These are phyloP conservation scores for Cyphomyrus plagiostoma DNA, from an alignment of 2,113 vertebrate species.

Conservation along the genomic window DNA sequence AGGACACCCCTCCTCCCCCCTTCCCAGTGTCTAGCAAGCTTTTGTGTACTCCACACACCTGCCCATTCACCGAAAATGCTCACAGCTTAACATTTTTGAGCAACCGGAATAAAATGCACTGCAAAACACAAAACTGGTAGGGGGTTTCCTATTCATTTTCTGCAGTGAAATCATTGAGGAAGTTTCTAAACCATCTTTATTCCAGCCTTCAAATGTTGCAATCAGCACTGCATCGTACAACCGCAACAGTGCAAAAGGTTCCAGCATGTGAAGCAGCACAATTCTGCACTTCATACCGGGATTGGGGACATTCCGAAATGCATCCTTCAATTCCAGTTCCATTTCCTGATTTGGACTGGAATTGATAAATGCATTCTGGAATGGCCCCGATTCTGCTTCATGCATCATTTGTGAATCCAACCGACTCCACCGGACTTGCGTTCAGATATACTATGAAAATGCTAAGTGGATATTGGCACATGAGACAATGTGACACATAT, in stretches of 20 bases:
- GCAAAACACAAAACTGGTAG: not conserved
- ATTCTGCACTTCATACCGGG: not conserved
- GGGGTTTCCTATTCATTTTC: not conserved
- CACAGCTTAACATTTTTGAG: not conserved
- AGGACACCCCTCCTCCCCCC: not conserved
- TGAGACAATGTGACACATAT: not conserved
- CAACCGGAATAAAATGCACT: not conserved
- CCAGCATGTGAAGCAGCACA: not conserved
- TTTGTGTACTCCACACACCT: not conserved
- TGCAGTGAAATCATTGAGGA: not conserved
- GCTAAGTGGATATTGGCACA: not conserved
- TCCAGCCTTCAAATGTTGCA: not conserved
- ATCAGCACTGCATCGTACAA: not conserved
- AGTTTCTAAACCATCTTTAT: not conserved
- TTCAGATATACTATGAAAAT: not conserved
- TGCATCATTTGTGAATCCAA: not conserved
- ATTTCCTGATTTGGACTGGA: too few species aligned
- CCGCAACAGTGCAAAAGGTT: not conserved
- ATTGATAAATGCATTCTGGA: too few species aligned
- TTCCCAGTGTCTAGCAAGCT: not conserved
- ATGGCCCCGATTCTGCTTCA: not conserved
- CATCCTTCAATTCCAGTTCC: too few species aligned
- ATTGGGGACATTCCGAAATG: too few species aligned
- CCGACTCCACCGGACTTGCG: not conserved
- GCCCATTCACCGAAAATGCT: not conserved